Evolutionary conservation across 2,797 vertebrate species (phyloP), one percentile per base, ranked within the genome.

Genomic region (Platyrinchus mystaceus): DNA sequence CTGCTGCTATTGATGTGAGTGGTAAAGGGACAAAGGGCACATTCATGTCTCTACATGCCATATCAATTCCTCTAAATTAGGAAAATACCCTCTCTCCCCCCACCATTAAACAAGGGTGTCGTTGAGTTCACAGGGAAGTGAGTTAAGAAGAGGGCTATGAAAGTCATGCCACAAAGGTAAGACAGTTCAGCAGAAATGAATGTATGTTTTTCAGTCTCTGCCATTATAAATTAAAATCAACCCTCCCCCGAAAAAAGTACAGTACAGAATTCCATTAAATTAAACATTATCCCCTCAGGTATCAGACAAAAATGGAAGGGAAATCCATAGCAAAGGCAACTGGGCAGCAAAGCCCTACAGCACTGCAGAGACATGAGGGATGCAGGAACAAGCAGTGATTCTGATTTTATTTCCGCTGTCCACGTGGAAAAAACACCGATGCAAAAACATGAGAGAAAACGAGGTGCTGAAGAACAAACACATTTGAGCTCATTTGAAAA

Each of bases 11-110:
- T 20, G 79, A 76, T 58, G 46, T 52, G 78, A 94, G 73, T 59
- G 78, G 66, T 81, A 62, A 81, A 86, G 46, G 13, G 71, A 93
- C 89, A 95, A 93, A 95, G 60, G 46, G 43, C 53, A 91, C 50
- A 76, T 83, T 91, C 68, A 53, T 28, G 34, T 46, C 81, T 70
- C 64, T 66, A 36, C 39, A 56, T 12, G 9, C 58, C 18, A 0
- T 32, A 82, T 26, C 26, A 74, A 5, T 44, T 91, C 28, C 34
- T 84, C 66, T 76, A 68, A 87, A 85, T 69, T 27, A 67, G 34
- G 44, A 91, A 91, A 66, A 90, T 30, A 63, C 17, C 53, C 60
- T 52, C 53, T 70, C 55, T 79, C 39, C 68, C 79, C 39, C 62
- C 20, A 36, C 47, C 50, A 26, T 41, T 30, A 88, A 84, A 74